Conservation (phyloP, 2,797 vertebrate species). For the Sternarchorhynchus goeldii region DNA sequence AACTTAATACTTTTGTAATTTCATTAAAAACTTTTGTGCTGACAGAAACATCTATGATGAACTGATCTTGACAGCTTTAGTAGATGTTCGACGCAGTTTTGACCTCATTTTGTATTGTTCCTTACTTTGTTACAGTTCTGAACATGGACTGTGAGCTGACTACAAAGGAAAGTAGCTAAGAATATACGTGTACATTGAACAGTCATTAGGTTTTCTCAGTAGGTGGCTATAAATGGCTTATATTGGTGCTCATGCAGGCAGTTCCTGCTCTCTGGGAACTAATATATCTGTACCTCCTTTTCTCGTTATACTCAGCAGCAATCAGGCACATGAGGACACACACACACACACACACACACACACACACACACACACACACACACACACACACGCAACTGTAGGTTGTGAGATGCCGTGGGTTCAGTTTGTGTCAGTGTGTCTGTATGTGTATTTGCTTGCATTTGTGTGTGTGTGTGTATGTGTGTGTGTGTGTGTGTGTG, state of each 20-base stretch:
- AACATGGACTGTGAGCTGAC: too few species aligned
- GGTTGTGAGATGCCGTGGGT: too few species aligned
- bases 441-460: not conserved
- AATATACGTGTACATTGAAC: not conserved
- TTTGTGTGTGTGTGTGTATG: not conserved
- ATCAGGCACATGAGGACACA: not conserved
- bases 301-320: too few species aligned
- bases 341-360: conserved; percentile 13
- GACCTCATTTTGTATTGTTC: too few species aligned
- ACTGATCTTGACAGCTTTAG: not conserved
- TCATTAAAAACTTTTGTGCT: not conserved
- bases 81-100: not conserved
- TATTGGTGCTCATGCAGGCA: not conserved
- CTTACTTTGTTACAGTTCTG: too few species aligned
- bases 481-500: not conserved
- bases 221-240: not conserved
- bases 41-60: conserved; percentile 2
- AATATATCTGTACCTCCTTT: too few species aligned
- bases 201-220: not conserved
- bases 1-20: too few species aligned
- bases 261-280: too few species aligned
- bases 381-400: conserved; percentile 3
- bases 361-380: not conserved
- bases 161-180: not conserved
- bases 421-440: too few species aligned